Conservation (phyloP, 2,797 vertebrate species). For the Peromyscus melanophrys region DNA sequence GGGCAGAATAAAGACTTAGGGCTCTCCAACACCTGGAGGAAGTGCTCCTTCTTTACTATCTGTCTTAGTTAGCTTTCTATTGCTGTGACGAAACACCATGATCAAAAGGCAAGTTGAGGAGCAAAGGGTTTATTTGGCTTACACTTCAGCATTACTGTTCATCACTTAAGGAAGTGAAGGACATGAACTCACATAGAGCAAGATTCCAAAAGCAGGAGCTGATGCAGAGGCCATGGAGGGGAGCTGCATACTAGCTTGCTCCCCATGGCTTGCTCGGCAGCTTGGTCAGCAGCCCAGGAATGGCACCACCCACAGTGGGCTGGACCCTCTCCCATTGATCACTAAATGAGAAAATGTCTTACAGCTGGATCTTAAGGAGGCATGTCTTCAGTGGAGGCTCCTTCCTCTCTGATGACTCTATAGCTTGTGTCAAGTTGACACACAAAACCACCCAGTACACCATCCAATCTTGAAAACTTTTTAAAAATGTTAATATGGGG, state of each 20-base stretch:
- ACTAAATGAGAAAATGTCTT: not conserved
- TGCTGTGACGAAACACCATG: not conserved
- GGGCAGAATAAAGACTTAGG: not conserved
- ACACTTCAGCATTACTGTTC: not conserved
- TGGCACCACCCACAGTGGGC: not conserved
- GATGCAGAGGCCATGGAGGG: not conserved
- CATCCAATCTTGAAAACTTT: conserved; percentile 22
- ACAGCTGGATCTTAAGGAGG: too few relatives aligned
- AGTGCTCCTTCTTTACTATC: conserved; percentile 13
- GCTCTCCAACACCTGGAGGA: not conserved
- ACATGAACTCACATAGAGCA: not conserved
- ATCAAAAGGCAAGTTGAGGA: not conserved
- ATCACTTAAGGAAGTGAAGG: not conserved
- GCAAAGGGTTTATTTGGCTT: not conserved
- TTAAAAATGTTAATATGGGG: not conserved
- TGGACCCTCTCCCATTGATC: not conserved
- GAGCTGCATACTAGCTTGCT: not conserved
- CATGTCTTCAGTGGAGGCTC: not conserved
- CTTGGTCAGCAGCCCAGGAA: too few relatives aligned
- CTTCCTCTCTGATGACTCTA: not conserved
- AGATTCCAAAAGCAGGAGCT: not conserved
- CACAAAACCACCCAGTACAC: not conserved
- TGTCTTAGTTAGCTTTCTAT: not conserved
- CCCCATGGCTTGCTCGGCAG: not conserved
- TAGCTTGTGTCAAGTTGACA: not conserved